These are phyloP conservation scores for Cossypha dichroa DNA, from an alignment of 2,797 vertebrate species.

Conservation along the genomic window DNA sequence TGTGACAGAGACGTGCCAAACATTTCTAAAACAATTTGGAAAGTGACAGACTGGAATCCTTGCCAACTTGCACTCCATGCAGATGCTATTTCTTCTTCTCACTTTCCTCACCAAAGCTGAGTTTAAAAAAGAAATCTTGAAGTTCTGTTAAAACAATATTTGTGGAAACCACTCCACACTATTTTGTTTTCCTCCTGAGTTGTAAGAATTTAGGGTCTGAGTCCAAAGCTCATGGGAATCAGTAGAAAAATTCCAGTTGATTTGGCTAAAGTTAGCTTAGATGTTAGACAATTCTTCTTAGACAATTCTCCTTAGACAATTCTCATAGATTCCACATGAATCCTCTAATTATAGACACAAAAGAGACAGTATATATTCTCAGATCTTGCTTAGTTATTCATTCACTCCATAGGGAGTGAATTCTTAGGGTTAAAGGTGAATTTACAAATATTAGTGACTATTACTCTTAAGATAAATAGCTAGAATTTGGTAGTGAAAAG, in stretches of 20 bases:
- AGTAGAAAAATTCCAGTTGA: not conserved
- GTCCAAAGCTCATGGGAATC: not conserved
- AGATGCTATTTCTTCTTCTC: constrained; percentile 74
- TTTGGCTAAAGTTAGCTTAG: not conserved
- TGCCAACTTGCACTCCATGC: constrained; percentile 71
- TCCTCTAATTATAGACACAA: not conserved
- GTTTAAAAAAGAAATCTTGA: constrained; percentile 59
- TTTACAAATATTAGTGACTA: not conserved
- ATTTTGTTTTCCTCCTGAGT: constrained; percentile 32
- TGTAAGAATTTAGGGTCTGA: not conserved
- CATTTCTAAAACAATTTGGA: constrained; percentile 80
- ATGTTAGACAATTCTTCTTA: not conserved
- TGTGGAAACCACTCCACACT: constrained; percentile 43
- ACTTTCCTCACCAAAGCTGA: constrained; percentile 58
- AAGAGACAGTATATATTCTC: not conserved
- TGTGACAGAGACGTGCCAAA: constrained; percentile 79
- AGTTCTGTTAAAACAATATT: constrained; percentile 61
- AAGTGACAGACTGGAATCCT: constrained; percentile 74
- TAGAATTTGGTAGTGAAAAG: not conserved
- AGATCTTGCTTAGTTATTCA: not conserved
- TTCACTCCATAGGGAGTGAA: not conserved
- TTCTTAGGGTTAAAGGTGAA: not conserved
- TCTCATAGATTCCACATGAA: not conserved
- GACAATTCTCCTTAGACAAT: not conserved
- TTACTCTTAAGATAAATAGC: not conserved